Percentiles rank a stretch among this genome's conserved stretches.
These are phyloP conservation scores for Synanthedon tipuliformis DNA, from an alignment of 2,888 invertebrate genomes.

Conservation along the genomic window DNA sequence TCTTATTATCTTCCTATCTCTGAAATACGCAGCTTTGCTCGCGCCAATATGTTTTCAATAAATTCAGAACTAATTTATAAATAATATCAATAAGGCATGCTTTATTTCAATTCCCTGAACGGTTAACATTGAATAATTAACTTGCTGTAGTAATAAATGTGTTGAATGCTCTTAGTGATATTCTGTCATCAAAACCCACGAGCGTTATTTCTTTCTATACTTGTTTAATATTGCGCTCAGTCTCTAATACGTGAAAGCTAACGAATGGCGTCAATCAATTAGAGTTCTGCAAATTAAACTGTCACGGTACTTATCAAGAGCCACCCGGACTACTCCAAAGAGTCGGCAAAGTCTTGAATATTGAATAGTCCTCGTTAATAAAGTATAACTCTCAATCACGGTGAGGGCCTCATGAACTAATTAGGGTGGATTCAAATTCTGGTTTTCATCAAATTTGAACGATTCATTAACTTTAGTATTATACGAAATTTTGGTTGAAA, in stretches of 20 bases:
- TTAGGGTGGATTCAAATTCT: slow-evolving; percentile 15
- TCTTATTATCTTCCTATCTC: too few species aligned
- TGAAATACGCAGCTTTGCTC: too few species aligned
- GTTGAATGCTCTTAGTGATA: too few species aligned
- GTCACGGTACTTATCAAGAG: slow-evolving; percentile 42
- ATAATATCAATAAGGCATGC: neutral
- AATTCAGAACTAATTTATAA: too few species aligned
- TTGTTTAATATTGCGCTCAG: too few species aligned
- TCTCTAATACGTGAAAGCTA: neutral
- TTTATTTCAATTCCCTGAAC: too few species aligned
- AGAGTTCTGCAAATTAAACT: slow-evolving; percentile 44
- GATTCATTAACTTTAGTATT: neutral
- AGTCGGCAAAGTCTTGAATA: slow-evolving; percentile 41
- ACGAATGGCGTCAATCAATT: slow-evolving; percentile 23
- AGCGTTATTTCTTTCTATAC: too few species aligned
- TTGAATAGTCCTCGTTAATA: slow-evolving; percentile 49
- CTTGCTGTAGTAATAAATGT: too few species aligned
- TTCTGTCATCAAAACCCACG: too few species aligned
- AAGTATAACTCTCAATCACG: slow-evolving; percentile 50
- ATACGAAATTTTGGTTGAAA: neutral
- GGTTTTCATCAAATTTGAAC: neutral
- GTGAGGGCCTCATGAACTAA: slow-evolving; percentile 26
- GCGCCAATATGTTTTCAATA: too few species aligned
- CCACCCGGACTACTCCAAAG: slow-evolving; percentile 33
- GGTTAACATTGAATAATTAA: too few species aligned